Evolutionary conservation across 2,113 vertebrate species (phyloP), one percentile per base, ranked within the genome.

Genomic region (Phodopus roborovskii): DNA sequence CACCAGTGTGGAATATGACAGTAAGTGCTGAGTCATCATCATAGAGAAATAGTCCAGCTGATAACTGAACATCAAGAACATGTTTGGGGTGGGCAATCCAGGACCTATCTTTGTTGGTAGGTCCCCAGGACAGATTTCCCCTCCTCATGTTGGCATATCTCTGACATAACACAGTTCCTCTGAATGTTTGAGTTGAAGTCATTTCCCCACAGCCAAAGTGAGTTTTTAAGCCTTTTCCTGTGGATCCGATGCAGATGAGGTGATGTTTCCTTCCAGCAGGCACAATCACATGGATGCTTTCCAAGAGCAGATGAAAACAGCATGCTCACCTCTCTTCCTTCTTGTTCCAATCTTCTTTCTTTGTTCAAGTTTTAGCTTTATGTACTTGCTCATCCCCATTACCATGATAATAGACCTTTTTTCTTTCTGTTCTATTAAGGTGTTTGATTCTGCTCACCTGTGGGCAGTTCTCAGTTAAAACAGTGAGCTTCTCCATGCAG

Each of bases 391-490:
- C 68, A 64, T 93, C 74, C 17, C 60, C 75, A 50, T 95, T 79
- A 60, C 53, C 12, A 7, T 15, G 20, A 58, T 82, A 93, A 91
- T 71, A 70, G 74, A 56, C 19, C 19, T 10, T 1, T 85, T 88
- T 82, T 58, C 86, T 82, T 58, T 86, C n/a, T 87, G 56, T 90
- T 89, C 68, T 86, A 2, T 48, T n/a, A 30, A 88, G 66, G 6
- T 45, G 79, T 71, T 92, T 81, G 79, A 45, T 90, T 71, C 85
- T 66, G 86, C 71, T 95, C 92, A 93, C 88, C 75, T 74, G 50
- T 90, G 90, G 39, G 70, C 56, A 75, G 16, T 39, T 82, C 36
- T 75, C 81, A 28, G 0, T 74, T 58, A 66, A n/a, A 68, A 50
- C 12, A 64, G 13, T 2, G 8, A 66, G 7, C 28, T 1, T 82